These are phyloP conservation scores for Melanocharis versteri DNA, from an alignment of 2,113 vertebrate genomes.

Conservation along the genomic window DNA sequence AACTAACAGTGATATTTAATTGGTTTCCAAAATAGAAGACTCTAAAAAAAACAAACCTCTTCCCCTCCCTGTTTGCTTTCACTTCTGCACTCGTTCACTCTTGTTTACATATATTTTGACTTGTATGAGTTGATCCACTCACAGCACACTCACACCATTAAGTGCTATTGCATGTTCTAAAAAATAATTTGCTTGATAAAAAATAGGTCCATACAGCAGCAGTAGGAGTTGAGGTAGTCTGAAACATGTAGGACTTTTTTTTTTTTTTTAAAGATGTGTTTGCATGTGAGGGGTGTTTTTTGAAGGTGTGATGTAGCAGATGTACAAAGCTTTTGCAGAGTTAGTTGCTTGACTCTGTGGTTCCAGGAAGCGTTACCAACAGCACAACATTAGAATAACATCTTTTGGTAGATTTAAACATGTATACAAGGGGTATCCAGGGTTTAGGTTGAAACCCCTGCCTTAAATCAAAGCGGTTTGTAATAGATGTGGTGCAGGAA, in stretches of 20 bases:
- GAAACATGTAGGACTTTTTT: neutral
- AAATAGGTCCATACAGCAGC: neutral
- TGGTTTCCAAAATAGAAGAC: neutral
- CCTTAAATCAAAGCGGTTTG: neutral
- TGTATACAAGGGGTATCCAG: neutral
- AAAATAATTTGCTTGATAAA: neutral
- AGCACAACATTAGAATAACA: neutral
- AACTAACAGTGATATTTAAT: neutral
- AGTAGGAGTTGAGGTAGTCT: neutral
- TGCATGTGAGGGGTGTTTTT: neutral
- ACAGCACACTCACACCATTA: neutral
- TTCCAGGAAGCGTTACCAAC: neutral
- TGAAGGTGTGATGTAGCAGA: neutral
- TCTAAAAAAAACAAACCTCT: neutral
- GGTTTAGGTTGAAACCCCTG: neutral
- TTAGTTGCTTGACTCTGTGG: neutral
- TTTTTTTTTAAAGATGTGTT: neutral
- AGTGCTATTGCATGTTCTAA: neutral
- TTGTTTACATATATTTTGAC: neutral
- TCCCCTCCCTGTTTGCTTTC: neutral
- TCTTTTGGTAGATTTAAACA: neutral
- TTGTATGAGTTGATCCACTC: neutral
- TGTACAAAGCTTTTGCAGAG: neutral
- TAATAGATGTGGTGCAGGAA: neutral
- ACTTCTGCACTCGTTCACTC: neutral